Evolutionary conservation across 1,140 invertebrate species (phyloP).

Genomic region (Scaptomyza graminum): DNA sequence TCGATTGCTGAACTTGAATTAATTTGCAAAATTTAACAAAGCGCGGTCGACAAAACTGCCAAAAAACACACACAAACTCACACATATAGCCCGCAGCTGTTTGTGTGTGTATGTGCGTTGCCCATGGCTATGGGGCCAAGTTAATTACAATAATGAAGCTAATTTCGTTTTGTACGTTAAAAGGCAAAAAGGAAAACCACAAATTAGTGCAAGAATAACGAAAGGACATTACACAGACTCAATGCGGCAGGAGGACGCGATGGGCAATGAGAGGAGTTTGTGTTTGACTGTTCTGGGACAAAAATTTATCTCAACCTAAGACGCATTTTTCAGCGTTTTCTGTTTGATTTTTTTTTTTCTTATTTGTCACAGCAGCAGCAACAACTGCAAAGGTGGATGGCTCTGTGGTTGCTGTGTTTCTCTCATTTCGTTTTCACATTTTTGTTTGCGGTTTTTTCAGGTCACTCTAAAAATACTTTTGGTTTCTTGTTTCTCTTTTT

Average conservation of each 20-base stretch:
- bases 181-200: conserved; percentile 65
- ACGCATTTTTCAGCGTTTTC: conserved; percentile 60
- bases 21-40: conserved; percentile 70
- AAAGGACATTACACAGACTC: conserved; percentile 50
- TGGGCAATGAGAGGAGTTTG: not conserved
- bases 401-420: conserved; percentile 15
- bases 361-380: conserved; percentile 52
- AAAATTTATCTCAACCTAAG: conserved; percentile 67
- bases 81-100: not conserved
- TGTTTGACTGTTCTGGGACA: conserved; percentile 3
- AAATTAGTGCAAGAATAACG: conserved; percentile 61
- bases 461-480: conserved; percentile 60
- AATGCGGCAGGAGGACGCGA: conserved; percentile 7
- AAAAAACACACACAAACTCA: conserved; percentile 25
- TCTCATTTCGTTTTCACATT: not conserved
- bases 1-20: conserved; percentile 35
- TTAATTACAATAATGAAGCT: conserved; percentile 76
- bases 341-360: conserved; percentile 7
- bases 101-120: not conserved
- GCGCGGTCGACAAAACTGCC: not conserved
- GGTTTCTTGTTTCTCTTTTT: conserved; percentile 33
- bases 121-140: conserved; percentile 35
- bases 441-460: conserved; percentile 45
- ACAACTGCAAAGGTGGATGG: conserved; percentile 9
- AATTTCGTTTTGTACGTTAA: conserved; percentile 56